Evolutionary conservation across 2,888 invertebrate genomes (phyloP).

Genomic region (Netelia fuscicornis): DNA sequence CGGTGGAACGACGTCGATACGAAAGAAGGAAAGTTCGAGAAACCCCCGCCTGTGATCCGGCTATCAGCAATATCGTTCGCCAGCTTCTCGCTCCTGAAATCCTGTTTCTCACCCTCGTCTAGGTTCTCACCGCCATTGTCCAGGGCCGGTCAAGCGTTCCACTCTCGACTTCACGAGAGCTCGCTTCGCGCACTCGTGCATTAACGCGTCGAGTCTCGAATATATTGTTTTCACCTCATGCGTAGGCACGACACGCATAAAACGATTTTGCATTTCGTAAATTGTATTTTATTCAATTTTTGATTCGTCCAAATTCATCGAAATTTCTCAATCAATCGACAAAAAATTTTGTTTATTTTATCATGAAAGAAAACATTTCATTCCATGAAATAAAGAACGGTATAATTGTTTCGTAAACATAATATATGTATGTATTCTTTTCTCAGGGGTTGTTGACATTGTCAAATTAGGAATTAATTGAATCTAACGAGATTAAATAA

Average conservation of each 20-base stretch:
- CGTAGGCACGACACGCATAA: too few relatives aligned
- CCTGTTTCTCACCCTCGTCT: slow-evolving; percentile 76
- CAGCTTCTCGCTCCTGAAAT: slow-evolving; percentile 72
- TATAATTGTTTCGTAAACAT: too few relatives aligned
- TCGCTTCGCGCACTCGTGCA: slow-evolving; percentile 46
- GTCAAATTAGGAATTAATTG: too few relatives aligned
- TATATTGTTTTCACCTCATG: neutral
- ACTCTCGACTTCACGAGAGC: slow-evolving; percentile 38
- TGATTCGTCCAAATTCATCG: neutral
- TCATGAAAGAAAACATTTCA: too few relatives aligned
- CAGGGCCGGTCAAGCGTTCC: slow-evolving; percentile 78
- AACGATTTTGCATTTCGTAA: neutral
- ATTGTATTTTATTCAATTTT: neutral
- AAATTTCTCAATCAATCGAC: too few relatives aligned
- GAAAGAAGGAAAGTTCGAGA: slow-evolving; percentile 52
- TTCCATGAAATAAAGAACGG: too few relatives aligned
- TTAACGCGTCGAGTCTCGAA: neutral
- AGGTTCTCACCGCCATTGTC: slow-evolving; percentile 80
- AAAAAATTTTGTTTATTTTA: too few relatives aligned
- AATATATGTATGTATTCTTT: too few relatives aligned
- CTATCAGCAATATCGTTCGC: slow-evolving; percentile 54
- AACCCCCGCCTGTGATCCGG: slow-evolving; percentile 36
- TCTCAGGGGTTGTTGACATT: too few relatives aligned
- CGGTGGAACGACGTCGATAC: neutral
- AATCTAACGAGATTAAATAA: too few relatives aligned